Conservation (phyloP, 2,113 vertebrate species). For the Tetrax tetrax region DNA sequence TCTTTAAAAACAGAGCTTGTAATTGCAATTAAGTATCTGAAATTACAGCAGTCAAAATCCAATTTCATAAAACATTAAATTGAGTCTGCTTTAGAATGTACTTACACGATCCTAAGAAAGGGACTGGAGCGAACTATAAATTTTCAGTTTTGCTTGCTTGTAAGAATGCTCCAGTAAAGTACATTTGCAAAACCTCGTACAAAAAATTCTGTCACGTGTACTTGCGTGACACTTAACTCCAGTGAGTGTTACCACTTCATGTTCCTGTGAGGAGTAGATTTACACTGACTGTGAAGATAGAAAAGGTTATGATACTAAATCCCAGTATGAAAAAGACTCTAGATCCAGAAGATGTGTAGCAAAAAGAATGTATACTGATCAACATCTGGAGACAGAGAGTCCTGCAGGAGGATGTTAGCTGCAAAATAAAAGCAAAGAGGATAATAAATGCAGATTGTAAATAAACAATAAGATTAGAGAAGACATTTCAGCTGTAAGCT, state of each 20-base stretch:
- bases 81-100: conserved; percentile 29
- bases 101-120: conserved; percentile 18
- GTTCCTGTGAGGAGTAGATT: background rate
- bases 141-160: background rate
- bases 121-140: background rate
- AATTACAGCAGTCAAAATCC: conserved; percentile 51
- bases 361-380: background rate
- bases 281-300: background rate
- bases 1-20: conserved; percentile 39
- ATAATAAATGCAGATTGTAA: conserved; percentile 10
- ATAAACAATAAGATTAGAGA: conserved; percentile 10
- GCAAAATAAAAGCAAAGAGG: conserved; percentile 24
- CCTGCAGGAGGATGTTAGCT: background rate
- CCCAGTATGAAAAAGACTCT: background rate
- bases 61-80: conserved; percentile 50
- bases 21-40: conserved; percentile 50
- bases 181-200: background rate
- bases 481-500: background rate
- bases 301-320: conserved; percentile 1
- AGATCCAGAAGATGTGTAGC: background rate
- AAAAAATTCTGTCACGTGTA: background rate
- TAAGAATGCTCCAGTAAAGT: background rate
- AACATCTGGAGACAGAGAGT: background rate
- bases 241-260: background rate
- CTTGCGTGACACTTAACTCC: background rate